Conservation (phyloP, 1,140 invertebrate species). For the Procambarus virginalis region DNA sequence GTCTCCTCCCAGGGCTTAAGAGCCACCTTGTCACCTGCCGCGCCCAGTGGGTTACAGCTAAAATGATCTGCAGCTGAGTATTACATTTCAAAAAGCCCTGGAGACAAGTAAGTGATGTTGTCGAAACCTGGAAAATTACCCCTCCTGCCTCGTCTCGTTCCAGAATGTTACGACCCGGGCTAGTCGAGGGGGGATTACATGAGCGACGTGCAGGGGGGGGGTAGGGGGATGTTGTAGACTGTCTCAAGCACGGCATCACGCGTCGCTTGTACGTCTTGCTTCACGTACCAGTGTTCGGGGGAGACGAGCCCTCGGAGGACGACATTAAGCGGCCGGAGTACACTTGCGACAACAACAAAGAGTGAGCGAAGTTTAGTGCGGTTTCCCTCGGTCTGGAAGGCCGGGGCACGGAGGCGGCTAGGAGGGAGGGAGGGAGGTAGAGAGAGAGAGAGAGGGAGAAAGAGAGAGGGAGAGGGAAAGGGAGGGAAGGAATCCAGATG, state of each 20-base stretch:
- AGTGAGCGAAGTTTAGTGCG: constrained; percentile 19
- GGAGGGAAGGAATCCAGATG: constrained; percentile 38
- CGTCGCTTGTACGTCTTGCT: too few relatives aligned
- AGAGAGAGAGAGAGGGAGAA: background rate
- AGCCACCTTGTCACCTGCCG: background rate
- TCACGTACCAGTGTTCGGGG: too few relatives aligned
- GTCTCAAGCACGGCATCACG: background rate
- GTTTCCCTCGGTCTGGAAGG: constrained; percentile 23
- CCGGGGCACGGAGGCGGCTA: background rate
- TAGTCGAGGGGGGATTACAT: background rate
- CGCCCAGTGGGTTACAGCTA: background rate
- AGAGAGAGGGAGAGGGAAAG: background rate
- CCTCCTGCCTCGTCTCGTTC: constrained; percentile 1
- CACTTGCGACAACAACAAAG: constrained; percentile 16
- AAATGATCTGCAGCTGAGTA: constrained; percentile 34
- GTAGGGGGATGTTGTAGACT: background rate
- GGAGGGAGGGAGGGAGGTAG: background rate
- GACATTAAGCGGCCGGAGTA: background rate
- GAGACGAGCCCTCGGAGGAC: background rate
- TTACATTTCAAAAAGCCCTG: constrained; percentile 62
- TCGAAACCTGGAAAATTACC: constrained; percentile 35
- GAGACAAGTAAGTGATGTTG: constrained; percentile 55
- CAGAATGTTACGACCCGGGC: constrained; percentile 18
- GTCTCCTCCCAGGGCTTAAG: background rate
- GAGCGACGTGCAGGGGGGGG: background rate